Base-by-base conservation (phyloP, 2,113 vertebrate species). In the Pluvianellus socialis region DNA sequence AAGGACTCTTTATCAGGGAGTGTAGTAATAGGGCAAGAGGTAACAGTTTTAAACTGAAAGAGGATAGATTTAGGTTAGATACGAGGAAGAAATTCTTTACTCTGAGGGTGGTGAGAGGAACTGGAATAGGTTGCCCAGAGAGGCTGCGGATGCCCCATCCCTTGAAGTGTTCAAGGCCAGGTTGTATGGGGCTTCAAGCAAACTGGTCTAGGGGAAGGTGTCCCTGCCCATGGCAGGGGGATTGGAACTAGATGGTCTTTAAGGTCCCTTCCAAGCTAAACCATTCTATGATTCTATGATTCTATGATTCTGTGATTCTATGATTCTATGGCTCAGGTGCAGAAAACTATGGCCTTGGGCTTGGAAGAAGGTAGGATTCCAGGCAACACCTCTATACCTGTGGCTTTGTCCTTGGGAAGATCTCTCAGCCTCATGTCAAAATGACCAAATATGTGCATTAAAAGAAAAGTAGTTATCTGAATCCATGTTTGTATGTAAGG, bases 401-500 rank as follows among this genome's bases (percentile, higher is more conserved):
- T 81, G 49, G 5, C 10, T 85, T 90, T 94, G 24, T 61, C 56
- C 23, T 79, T 79, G 40, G 44, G 30, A 89, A 91, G 12, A 22
- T 33, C 18, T n/a, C 49, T 91, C 27, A 94, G 53, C 14, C 12
- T 71, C 27, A 17, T 62, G 33, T 33, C n/a, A 75, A 72, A 89
- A 87, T 76, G n/a, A 49, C 61, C 35, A 92, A 53, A 75, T 32
- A 53, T 4, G 18, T 47, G 17, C 49, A 76, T 85, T 72, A 68
- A 72, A 77, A 84, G 18, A 79, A 82, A 85, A 49, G 4, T 38
- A 50, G 80, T 68, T 88, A 75, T 94, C 2, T 19, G 67, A 92
- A 86, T 92, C 80, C 33, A 27, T 79, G 92, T 95, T 96, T 97
- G 76, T 83, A 62, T 82, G 75, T 94, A 87, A 96, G 84, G 45